A percentile compares a stretch with the other conserved stretches of the same genome.
Conservation (phyloP, 2,888 invertebrate species). For the Pyralis farinalis region DNA sequence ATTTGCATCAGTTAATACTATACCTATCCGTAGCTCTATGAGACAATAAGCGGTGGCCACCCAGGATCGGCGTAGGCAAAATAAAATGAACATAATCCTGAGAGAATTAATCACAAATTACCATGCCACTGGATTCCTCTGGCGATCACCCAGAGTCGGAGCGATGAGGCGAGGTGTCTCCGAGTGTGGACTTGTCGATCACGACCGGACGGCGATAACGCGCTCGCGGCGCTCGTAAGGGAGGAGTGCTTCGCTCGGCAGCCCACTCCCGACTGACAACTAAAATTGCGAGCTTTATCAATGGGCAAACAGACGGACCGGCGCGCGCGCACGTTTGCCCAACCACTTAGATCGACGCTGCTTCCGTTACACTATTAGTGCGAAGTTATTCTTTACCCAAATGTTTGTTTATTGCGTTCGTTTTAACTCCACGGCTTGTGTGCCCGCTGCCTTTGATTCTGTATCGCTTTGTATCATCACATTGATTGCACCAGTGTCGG, state of each 20-base stretch:
- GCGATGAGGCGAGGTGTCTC: conserved; percentile 19
- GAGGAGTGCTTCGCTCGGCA: conserved; percentile 50
- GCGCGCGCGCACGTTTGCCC: conserved; percentile 59
- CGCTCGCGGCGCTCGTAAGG: conserved; percentile 30
- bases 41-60: conserved; percentile 52
- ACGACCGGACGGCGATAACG: conserved; percentile 38
- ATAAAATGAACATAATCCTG: conserved; percentile 42
- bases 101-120: conserved; percentile 58
- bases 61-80: conserved; percentile 45
- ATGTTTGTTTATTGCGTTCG: conserved; percentile 51
- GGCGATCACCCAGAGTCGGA: conserved; percentile 37
- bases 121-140: conserved; percentile 68
- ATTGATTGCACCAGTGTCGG: background rate
- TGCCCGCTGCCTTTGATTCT: conserved; percentile 22
- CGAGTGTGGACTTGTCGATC: conserved; percentile 16
- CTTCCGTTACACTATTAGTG: conserved; percentile 66
- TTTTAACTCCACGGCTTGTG: conserved; percentile 29
- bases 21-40: conserved; percentile 54
- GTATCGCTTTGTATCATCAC: conserved; percentile 1
- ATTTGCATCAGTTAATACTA: conserved; percentile 56
- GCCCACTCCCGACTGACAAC: conserved; percentile 63
- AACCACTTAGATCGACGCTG: conserved; percentile 64
- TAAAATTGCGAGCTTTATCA: conserved; percentile 73
- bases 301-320: conserved; percentile 32
- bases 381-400: conserved; percentile 48